Evolutionary conservation across 2,888 invertebrate genomes (phyloP).

Genomic region (Leucophora obtusa): DNA sequence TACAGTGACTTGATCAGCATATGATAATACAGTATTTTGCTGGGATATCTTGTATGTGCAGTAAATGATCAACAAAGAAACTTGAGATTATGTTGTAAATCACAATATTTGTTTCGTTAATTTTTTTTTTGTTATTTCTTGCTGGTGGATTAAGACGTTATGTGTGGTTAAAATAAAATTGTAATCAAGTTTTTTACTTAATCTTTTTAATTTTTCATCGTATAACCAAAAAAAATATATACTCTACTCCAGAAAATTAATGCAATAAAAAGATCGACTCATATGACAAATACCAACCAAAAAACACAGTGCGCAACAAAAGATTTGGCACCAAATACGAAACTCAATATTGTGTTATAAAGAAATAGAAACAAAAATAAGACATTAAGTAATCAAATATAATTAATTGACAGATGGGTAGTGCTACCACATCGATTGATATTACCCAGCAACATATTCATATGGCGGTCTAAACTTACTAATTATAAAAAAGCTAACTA

Average conservation of each 20-base stretch:
- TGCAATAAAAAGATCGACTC: background rate
- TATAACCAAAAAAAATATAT: slow-evolving; percentile 12
- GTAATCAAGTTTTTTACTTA: slow-evolving; percentile 35
- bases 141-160: slow-evolving; percentile 72
- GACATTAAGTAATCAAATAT: background rate
- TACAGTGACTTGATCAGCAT: too few relatives aligned
- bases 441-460: too few relatives aligned
- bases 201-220: slow-evolving; percentile 22
- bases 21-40: too few relatives aligned
- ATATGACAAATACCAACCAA: slow-evolving; percentile 18
- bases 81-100: slow-evolving; percentile 73
- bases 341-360: background rate
- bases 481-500: too few relatives aligned
- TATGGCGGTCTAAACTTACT: too few relatives aligned
- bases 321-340: background rate
- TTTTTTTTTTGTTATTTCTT: slow-evolving; percentile 40
- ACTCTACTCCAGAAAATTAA: slow-evolving; percentile 19
- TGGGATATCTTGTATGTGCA: background rate
- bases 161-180: slow-evolving; percentile 37
- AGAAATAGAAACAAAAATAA: background rate
- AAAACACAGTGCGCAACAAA: background rate
- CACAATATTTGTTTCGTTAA: slow-evolving; percentile 58
- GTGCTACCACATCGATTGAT: background rate
- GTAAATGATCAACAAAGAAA: slow-evolving; percentile 68
- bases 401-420: background rate